Evolutionary conservation across 2,888 invertebrate species (phyloP).

Genomic region (Lydus trimaculatus): DNA sequence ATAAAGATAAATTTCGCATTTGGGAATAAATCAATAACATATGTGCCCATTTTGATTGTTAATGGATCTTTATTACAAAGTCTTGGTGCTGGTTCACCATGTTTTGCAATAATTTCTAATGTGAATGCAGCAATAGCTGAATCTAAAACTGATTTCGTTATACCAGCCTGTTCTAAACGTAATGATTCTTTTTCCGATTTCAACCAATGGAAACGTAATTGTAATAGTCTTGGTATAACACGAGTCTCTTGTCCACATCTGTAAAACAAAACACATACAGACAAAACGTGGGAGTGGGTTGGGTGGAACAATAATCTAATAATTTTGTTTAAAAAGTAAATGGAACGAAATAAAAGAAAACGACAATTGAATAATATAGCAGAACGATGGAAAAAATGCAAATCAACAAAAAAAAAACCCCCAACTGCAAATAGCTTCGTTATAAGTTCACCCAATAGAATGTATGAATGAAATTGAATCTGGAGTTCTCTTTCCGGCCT

Average conservation of each 20-base stretch:
- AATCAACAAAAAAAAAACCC: conserved; percentile 5
- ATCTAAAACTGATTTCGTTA: conserved; percentile 89
- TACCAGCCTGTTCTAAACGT: conserved; percentile 92
- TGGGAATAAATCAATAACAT: conserved; percentile 94
- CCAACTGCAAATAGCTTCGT: conserved; percentile 22
- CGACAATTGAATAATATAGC: not conserved
- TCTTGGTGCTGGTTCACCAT: conserved; percentile 93
- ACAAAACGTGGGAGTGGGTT: not conserved
- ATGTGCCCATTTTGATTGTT: conserved; percentile 95
- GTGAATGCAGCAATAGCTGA: conserved; percentile 97
- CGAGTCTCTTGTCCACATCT: conserved; percentile 97
- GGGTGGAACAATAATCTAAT: too few species aligned
- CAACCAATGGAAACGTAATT: conserved; percentile 95
- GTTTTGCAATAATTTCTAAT: conserved; percentile 93
- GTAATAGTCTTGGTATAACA: conserved; percentile 95
- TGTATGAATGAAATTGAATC: conserved; percentile 16
- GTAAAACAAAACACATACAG: conserved; percentile 41
- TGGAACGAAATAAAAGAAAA: too few species aligned
- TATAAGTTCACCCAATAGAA: conserved; percentile 15
- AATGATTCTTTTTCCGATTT: conserved; percentile 92
- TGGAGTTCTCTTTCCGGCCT: not conserved
- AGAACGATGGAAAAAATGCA: conserved; percentile 1
- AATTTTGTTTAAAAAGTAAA: too few species aligned
- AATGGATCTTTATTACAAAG: conserved; percentile 99
- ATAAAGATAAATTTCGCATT: conserved; percentile 98